Conservation (phyloP, 2,113 vertebrate genomes). For the Megaceryle torquata region DNA sequence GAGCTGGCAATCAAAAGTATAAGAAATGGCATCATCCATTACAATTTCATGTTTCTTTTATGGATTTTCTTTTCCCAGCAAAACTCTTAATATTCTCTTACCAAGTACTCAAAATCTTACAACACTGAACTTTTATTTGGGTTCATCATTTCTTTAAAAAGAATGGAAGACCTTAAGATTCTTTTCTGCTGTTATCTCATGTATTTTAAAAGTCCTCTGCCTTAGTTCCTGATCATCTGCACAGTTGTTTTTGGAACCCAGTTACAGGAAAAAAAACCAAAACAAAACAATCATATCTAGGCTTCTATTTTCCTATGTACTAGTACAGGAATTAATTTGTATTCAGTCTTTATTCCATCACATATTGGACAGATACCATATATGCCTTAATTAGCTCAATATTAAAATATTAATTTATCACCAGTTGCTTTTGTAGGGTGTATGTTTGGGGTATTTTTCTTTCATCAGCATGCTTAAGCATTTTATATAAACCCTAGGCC, state of each 20-base stretch:
- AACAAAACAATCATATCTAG: fast-evolving
- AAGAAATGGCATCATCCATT: neutral
- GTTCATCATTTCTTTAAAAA: neutral
- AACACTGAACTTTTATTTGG: neutral
- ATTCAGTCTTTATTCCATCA: neutral
- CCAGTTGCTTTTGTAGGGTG: neutral
- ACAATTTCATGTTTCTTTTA: neutral
- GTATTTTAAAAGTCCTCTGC: neutral
- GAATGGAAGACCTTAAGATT: neutral
- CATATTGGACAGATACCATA: neutral
- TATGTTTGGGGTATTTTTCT: neutral
- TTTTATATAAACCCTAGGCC: neutral
- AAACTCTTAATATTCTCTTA: neutral
- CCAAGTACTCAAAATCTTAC: neutral
- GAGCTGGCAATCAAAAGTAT: neutral
- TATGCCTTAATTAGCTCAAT: neutral
- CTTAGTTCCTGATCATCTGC: neutral
- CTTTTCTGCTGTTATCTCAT: neutral
- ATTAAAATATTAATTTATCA: neutral
- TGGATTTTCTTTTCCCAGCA: neutral
- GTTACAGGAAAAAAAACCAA: neutral
- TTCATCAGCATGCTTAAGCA: neutral
- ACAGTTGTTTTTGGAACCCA: neutral
- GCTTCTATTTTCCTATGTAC: neutral
- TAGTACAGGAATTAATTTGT: neutral